These are phyloP conservation scores for Aquatica leii DNA, from an alignment of 2,888 invertebrate species.

Conservation along the genomic window DNA sequence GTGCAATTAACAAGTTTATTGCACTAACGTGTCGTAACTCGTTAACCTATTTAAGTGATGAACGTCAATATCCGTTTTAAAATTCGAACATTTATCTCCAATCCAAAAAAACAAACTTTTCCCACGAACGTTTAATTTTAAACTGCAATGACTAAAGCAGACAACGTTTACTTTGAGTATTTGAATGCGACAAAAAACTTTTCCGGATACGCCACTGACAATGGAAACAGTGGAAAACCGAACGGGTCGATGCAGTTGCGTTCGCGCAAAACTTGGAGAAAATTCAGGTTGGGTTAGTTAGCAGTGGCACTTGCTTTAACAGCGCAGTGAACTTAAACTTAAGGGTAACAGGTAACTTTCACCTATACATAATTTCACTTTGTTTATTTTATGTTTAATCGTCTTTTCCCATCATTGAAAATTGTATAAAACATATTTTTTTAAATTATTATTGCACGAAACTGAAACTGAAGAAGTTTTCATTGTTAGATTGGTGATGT, in stretches of 20 bases:
- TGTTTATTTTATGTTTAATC: slow-evolving; percentile 27
- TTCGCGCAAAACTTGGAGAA: slow-evolving; percentile 47
- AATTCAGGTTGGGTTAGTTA: slow-evolving; percentile 38
- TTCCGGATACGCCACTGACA: slow-evolving; percentile 22
- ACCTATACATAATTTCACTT: slow-evolving; percentile 45
- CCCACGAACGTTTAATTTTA: no score
- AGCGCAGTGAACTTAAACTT: slow-evolving; percentile 50
- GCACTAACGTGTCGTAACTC: slow-evolving; percentile 16
- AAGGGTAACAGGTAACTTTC: slow-evolving; percentile 52
- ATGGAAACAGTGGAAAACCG: slow-evolving; percentile 14
- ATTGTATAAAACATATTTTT: no score
- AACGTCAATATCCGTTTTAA: slow-evolving; percentile 24
- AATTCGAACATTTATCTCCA: slow-evolving; percentile 8
- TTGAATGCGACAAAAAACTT: not conserved
- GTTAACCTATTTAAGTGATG: slow-evolving; percentile 24
- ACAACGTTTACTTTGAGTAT: no score
- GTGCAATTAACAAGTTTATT: slow-evolving; percentile 11
- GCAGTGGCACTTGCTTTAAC: slow-evolving; percentile 41
- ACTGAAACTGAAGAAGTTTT: no score
- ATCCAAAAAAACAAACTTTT: no score
- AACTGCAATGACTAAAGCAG: no score
- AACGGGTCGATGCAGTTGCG: slow-evolving; percentile 49
- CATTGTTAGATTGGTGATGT: no score
- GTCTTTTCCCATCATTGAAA: no score
- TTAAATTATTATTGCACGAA: no score